A percentile compares a stretch with the other conserved stretches of the same genome.
Evolutionary conservation across 1,140 invertebrate species (phyloP).

Genomic region (Marisa cornuarietis): DNA sequence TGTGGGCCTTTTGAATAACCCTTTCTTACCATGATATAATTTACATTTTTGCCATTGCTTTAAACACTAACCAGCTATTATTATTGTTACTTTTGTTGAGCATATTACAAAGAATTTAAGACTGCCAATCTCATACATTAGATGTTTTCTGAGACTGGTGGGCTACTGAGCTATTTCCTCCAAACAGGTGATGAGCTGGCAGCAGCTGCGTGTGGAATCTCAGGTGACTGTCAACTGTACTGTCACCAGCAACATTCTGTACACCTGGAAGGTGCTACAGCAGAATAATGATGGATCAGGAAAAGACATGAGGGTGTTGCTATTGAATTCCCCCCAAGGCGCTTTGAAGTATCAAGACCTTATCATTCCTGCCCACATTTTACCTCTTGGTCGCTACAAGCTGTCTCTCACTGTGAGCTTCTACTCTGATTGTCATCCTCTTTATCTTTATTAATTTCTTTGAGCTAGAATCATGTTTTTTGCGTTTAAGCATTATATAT

Average conservation of each 20-base stretch:
- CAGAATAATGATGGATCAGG: background rate
- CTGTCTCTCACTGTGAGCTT: background rate
- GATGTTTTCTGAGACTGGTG: too few species aligned
- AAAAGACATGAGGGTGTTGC: too few species aligned
- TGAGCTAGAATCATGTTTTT: background rate
- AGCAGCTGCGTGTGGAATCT: slow-evolving; percentile 3
- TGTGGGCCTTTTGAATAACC: too few species aligned
- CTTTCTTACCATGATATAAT: too few species aligned
- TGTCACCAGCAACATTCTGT: background rate
- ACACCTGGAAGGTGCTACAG: background rate
- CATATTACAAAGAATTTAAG: too few species aligned
- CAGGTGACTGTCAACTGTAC: slow-evolving; percentile 9
- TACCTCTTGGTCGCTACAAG: background rate
- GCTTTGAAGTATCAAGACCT: background rate
- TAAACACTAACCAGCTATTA: too few species aligned
- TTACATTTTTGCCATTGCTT: too few species aligned
- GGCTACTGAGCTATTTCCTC: too few species aligned
- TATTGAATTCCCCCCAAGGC: background rate
- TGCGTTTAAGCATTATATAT: background rate
- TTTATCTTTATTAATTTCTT: background rate
- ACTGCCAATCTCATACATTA: too few species aligned
- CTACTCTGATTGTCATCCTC: too few species aligned
- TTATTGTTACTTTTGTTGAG: too few species aligned
- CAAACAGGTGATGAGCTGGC: slow-evolving; percentile 1
- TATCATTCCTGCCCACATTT: slow-evolving; percentile 1